Base-by-base conservation (phyloP, 2,888 invertebrate species). In the Eilema griseolum region DNA sequence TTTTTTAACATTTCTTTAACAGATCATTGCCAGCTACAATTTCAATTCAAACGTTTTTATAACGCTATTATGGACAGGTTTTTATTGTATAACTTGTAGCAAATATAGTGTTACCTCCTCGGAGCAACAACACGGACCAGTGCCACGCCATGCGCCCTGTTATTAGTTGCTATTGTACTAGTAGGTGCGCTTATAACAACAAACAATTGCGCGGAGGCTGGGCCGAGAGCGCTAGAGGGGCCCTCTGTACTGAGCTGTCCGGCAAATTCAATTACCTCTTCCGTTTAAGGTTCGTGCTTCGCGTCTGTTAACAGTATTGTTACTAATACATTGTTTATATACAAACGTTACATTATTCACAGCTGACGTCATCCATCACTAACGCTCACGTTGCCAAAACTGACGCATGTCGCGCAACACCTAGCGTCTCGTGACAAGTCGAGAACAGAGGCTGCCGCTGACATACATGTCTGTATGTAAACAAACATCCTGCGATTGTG, bases 401-500 rank as follows among this genome's bases (percentile, higher is more conserved):
- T 31, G 52, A 31, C 31, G 52, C 23, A 31, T 7, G 41, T n/a
- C 23, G 52, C 31, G 23, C 31, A n/a, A 64, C 52, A 52, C 28
- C n/a, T 52, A 28, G 62, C 62, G 11, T n/a, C 31, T 65, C 52
- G 52, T 28, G 56, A 64, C 64, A 28, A 20, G 46, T 28, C 10
- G 52, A 46, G 46, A 64, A 52, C 56, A 52, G 31, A 65, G 31
- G 56, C 52, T n/a, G 20, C 20, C 24, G 41, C 62, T 26, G 62
- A 26, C 41, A 52, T 20, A 63, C 61, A n/a, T n/a, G 59, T 24
- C 16, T 0, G 31, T 33, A 56, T 66, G 77, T 77, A 77, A 79
- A 80, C 81, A 80, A 76, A 74, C 74, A 72, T 73, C 66, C 66
- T 71, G 71, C 61, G 65, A 69, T 67, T 70, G 79, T 72, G 70